Conservation (phyloP, 2,888 invertebrate species). For the Apodemia hepburni region DNA sequence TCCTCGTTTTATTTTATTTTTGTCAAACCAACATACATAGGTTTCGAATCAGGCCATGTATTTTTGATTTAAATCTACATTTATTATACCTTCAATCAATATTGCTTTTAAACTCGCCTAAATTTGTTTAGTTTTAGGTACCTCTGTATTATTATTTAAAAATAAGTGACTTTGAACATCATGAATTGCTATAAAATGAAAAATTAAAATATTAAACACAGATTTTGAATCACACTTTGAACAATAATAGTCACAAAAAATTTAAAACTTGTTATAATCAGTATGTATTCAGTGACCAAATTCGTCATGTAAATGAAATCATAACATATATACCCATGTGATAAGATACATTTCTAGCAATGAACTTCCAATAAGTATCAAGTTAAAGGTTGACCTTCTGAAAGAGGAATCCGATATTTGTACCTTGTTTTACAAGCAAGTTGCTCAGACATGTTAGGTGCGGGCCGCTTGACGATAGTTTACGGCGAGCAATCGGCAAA, state of each 20-base stretch:
- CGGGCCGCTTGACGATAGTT: slow-evolving; percentile 30
- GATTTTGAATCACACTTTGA: too few species aligned
- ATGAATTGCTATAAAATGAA: too few species aligned
- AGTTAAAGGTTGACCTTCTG: slow-evolving; percentile 11
- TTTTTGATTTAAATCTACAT: slow-evolving; percentile 12
- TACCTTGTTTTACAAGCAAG: slow-evolving; percentile 12
- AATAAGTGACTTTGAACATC: too few species aligned
- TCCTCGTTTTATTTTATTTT: slow-evolving; percentile 43
- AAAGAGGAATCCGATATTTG: slow-evolving; percentile 15
- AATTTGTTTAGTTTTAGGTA: not conserved
- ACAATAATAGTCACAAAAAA: too few species aligned
- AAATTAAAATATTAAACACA: too few species aligned
- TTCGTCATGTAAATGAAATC: not conserved
- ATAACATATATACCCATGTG: not conserved
- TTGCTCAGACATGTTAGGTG: slow-evolving; percentile 20
- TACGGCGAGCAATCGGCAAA: slow-evolving; percentile 37
- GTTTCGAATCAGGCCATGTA: slow-evolving; percentile 28
- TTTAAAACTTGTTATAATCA: too few species aligned
- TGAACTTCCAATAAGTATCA: not conserved
- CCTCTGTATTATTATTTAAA: too few species aligned
- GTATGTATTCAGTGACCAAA: not conserved
- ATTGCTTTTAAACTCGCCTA: not conserved
- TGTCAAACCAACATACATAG: slow-evolving; percentile 36
- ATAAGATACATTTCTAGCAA: not conserved
- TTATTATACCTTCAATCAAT: slow-evolving; percentile 3